These are phyloP conservation scores for Chascanopsetta lugubris DNA, from an alignment of 2,113 vertebrate genomes.

Conservation along the genomic window DNA sequence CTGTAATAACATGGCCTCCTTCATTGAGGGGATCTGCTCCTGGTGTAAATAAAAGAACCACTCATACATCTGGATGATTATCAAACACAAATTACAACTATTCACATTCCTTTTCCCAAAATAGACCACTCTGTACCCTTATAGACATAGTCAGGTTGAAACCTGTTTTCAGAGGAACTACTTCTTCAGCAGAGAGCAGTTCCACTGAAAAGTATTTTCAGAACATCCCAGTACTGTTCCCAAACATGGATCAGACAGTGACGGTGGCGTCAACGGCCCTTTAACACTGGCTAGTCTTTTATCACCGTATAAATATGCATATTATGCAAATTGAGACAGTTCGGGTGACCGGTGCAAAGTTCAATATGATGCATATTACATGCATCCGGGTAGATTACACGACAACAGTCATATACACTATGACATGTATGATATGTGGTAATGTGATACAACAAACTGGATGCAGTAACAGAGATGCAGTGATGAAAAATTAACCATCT, in stretches of 20 bases:
- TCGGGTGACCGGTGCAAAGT: background rate
- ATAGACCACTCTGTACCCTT: too few species aligned
- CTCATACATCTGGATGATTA: too few species aligned
- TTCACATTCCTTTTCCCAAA: too few species aligned
- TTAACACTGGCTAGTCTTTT: background rate
- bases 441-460: slow-evolving; percentile 26
- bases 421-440: slow-evolving; percentile 14
- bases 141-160: too few species aligned
- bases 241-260: background rate
- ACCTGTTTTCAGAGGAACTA: background rate
- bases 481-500: slow-evolving; percentile 48
- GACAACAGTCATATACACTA: slow-evolving; percentile 17
- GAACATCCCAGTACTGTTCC: background rate
- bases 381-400: background rate
- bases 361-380: background rate
- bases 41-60: too few species aligned
- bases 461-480: slow-evolving; percentile 30
- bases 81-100: too few species aligned
- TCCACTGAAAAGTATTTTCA: background rate
- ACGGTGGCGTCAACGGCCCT: background rate
- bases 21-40: too few species aligned
- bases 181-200: background rate
- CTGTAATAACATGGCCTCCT: too few species aligned
- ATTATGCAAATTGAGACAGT: background rate
- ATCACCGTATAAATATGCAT: background rate